Conservation (phyloP, 2,113 vertebrate species). For the Cromileptes altivelis region DNA sequence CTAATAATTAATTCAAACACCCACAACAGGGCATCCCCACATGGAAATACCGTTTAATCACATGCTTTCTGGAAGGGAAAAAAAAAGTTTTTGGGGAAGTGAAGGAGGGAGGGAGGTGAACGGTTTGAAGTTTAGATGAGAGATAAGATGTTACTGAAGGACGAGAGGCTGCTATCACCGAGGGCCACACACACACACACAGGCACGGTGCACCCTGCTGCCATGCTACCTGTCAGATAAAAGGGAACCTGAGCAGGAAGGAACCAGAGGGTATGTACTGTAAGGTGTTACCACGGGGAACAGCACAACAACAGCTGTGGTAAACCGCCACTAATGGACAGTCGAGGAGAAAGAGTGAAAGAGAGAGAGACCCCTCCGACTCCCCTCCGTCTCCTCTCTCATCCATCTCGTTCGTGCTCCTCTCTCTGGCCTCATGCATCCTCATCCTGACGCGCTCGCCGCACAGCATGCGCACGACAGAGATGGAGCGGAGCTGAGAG, state of each 20-base stretch:
- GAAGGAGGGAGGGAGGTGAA: conserved; percentile 21
- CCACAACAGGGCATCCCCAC: conserved; percentile 57
- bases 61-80: conserved; percentile 28
- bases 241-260: conserved; percentile 78
- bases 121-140: conserved; percentile 65
- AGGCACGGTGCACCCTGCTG: conserved; percentile 35
- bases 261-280: conserved; percentile 55
- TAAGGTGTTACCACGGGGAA: conserved; percentile 74
- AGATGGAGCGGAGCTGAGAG: conserved; percentile 44
- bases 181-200: conserved; percentile 39
- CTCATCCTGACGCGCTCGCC: conserved; percentile 54
- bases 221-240: conserved; percentile 80
- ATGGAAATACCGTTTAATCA: conserved; percentile 61
- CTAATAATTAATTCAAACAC: conserved; percentile 60
- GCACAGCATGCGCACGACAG: conserved; percentile 58
- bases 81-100: conserved; percentile 5
- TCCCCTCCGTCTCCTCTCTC: conserved; percentile 67
- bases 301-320: conserved; percentile 77
- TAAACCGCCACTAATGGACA: conserved; percentile 74
- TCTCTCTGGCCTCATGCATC: conserved; percentile 60
- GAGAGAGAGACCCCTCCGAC: conserved; percentile 58
- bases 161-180: conserved; percentile 63
- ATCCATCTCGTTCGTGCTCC: conserved; percentile 63
- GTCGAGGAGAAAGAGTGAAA: conserved; percentile 38
- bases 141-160: conserved; percentile 67